Evolutionary conservation across 2,113 vertebrate genomes (phyloP).

Genomic region (Cercocebus atys): DNA sequence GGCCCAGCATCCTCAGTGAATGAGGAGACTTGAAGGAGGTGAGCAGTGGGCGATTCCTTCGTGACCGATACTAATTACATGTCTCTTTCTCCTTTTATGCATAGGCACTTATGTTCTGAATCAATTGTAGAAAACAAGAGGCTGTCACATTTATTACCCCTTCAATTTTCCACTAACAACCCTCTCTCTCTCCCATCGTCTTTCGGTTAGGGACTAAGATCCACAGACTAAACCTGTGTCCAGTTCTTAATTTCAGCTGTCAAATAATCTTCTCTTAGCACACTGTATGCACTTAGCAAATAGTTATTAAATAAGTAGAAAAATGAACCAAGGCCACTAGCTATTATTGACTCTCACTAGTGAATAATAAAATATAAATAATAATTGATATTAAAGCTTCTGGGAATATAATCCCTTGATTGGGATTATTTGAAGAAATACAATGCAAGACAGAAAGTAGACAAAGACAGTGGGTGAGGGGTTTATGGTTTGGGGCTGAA

Average conservation of each 20-base stretch:
- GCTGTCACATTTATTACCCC: background rate
- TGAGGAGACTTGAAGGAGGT: background rate
- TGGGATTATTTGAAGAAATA: background rate
- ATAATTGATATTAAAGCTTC: background rate
- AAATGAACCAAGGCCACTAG: background rate
- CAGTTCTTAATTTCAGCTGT: background rate
- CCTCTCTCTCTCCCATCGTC: background rate
- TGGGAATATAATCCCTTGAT: background rate
- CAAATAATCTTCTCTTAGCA: background rate
- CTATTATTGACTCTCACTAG: background rate
- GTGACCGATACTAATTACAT: background rate
- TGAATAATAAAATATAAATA: background rate
- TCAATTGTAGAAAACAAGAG: background rate
- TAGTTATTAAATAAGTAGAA: constrained; percentile 15
- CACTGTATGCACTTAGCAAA: background rate
- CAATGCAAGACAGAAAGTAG: background rate
- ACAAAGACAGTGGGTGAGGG: background rate
- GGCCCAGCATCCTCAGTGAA: background rate
- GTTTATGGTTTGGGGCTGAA: background rate
- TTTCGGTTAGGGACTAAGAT: background rate
- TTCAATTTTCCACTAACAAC: background rate
- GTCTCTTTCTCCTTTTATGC: background rate
- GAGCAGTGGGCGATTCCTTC: background rate
- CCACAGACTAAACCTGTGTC: background rate
- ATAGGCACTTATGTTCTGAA: background rate